Percentiles rank a stretch among this genome's conserved stretches.
phyloP scores from a whole-genome alignment of 2,797 vertebrate species.

The Artibeus lituratus region DNA sequence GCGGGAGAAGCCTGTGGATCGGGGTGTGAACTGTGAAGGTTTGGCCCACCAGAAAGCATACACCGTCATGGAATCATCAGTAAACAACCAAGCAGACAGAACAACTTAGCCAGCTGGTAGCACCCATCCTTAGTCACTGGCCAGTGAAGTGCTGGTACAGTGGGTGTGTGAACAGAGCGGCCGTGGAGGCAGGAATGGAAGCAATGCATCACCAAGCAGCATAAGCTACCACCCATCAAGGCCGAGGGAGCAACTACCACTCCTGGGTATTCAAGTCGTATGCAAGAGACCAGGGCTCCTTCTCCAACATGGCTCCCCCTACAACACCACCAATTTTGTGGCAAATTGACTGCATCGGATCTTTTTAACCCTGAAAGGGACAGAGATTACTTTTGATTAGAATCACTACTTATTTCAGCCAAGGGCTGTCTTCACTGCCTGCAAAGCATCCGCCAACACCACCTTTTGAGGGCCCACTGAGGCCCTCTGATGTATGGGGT shows the following conservation, averaged over 20 bases:
- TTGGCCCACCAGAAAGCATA: not conserved
- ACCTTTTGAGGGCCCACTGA: not conserved
- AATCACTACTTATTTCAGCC: not conserved
- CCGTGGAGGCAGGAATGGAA: fast-evolving
- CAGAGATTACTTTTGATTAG: not conserved
- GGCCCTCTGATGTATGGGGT: not conserved
- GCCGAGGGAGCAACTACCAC: not conserved
- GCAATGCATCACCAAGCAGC: fast-evolving
- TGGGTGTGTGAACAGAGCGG: not conserved
- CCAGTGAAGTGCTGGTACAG: not conserved
- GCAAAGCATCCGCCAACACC: not conserved
- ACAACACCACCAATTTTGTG: not conserved
- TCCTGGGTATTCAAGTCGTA: not conserved
- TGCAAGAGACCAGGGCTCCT: not conserved
- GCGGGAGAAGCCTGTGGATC: not conserved
- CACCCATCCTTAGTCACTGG: not conserved
- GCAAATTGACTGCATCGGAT: not conserved
- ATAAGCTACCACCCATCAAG: not conserved
- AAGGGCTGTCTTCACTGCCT: not conserved
- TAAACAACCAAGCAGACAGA: not conserved
- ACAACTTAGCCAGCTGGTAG: not conserved
- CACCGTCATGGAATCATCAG: not conserved
- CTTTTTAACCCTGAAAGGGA: not conserved
- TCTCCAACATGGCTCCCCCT: not conserved
- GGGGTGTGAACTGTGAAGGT: not conserved